Evolutionary conservation across 2,888 invertebrate species (phyloP), one percentile per base, ranked within the genome.

Genomic region (Noctua comes): DNA sequence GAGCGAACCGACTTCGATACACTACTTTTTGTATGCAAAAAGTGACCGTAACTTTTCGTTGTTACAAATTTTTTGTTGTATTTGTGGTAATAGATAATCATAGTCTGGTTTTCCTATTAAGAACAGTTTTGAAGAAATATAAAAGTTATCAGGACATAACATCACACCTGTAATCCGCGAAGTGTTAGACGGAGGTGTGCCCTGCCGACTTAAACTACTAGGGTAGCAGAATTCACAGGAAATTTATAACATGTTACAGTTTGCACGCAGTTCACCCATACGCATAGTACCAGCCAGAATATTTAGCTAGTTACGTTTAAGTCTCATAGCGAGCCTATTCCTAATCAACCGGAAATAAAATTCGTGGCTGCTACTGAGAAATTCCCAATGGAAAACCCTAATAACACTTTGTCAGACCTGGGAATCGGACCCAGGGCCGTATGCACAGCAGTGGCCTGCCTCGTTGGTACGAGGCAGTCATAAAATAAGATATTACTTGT

Each of bases 21-120:
- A 86, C 71, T 46, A 57, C 7, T 85, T 81, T 85, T 88, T 66
- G 54, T 77, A 36, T 27, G 51, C 78, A 86, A 86, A 87, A 84
- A 86, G 43, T 76, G 69, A 79, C 76, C 80, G 78, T 69, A 80
- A 79, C 70, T 75, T 72, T 51, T 79, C 27, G 71, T 64, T 82
- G 65, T 51, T 13, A 27, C 27, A 36, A 16, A 68, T 72, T 85
- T 85, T 80, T 78, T 77, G 59, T 69, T 64, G 27, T 18, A 31
- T 62, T 71, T 75, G 64, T 51, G 48, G 57, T 79, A 79, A 80
- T 80, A 31, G 77, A 48, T 76, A 85, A 79, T 70, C 70, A 62
- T 74, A 66, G 68, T 73, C 48, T 79, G 68, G 62, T 83, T 85
- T 68, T 70, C 65, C n/a, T 51, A 64, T 70, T 70, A 36, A 13